Evolutionary conservation across 23 tunicate species (phyloP).

Genomic region (Trididemnum nubilum): DNA sequence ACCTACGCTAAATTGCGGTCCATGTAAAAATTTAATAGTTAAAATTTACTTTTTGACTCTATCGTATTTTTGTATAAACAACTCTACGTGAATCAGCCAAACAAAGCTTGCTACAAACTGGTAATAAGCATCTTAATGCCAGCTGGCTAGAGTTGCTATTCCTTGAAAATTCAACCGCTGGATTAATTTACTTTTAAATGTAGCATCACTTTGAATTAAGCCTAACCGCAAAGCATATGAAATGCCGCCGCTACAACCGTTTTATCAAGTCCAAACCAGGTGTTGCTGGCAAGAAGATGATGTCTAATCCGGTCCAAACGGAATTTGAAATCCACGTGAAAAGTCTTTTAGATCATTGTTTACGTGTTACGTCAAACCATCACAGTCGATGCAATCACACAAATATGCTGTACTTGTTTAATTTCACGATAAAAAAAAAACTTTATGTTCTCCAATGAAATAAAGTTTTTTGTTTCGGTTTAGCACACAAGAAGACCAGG

Average conservation of each 20-base stretch:
- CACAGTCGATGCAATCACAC: no score
- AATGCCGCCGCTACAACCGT: not conserved
- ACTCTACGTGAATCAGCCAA: not conserved
- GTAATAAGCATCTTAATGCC: not conserved
- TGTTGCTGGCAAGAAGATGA: not conserved
- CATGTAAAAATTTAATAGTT: no score
- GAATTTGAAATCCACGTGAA: not conserved
- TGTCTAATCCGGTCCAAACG: not conserved
- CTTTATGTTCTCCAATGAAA: no score
- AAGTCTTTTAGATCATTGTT: not conserved
- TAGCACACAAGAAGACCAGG: no score
- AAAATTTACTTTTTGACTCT: no score
- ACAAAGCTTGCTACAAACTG: slow-evolving; percentile 8
- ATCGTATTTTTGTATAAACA: no score
- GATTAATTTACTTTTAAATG: not conserved
- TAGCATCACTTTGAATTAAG: not conserved
- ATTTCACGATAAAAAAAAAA: no score
- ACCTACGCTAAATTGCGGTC: no score
- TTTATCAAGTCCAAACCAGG: slow-evolving; percentile 12
- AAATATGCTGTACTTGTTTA: no score
- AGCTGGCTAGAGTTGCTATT: not conserved
- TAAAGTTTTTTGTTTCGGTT: no score
- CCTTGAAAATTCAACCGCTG: not conserved
- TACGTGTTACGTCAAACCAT: no score
- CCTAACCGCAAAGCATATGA: not conserved